These are phyloP conservation scores for Python bivittatus DNA, from an alignment of 2,113 vertebrate species.

Conservation along the genomic window DNA sequence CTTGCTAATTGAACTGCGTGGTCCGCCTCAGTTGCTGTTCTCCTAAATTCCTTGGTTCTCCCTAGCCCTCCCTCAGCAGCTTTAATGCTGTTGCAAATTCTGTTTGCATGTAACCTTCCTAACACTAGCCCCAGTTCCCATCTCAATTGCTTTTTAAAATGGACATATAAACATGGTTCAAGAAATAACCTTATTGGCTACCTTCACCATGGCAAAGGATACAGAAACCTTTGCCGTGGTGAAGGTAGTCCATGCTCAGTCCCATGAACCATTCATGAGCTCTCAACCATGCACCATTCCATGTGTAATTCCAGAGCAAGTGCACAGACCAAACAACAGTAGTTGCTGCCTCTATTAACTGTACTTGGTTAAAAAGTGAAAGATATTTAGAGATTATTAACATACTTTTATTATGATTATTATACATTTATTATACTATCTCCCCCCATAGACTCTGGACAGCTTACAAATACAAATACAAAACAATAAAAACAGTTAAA, in stretches of 20 bases:
- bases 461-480: too few relatives aligned
- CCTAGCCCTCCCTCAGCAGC: background rate
- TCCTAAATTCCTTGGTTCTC: background rate
- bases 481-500: too few relatives aligned
- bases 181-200: background rate
- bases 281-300: background rate
- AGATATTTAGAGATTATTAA: background rate
- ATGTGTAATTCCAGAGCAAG: too few relatives aligned
- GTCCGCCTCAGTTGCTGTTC: background rate
- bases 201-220: background rate
- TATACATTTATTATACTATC: too few relatives aligned
- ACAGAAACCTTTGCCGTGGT: background rate
- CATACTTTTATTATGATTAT: too few relatives aligned
- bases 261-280: background rate
- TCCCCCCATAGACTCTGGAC: too few relatives aligned
- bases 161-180: background rate
- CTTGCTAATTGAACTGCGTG: background rate
- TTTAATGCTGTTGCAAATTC: background rate
- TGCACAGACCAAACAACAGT: background rate
- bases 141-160: background rate
- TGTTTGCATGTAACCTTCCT: background rate
- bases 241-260: background rate
- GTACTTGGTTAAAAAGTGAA: background rate
- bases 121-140: background rate
- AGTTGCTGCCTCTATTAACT: background rate